Conservation (phyloP, 2,113 vertebrate genomes). For the Rhinolophus sinicus region DNA sequence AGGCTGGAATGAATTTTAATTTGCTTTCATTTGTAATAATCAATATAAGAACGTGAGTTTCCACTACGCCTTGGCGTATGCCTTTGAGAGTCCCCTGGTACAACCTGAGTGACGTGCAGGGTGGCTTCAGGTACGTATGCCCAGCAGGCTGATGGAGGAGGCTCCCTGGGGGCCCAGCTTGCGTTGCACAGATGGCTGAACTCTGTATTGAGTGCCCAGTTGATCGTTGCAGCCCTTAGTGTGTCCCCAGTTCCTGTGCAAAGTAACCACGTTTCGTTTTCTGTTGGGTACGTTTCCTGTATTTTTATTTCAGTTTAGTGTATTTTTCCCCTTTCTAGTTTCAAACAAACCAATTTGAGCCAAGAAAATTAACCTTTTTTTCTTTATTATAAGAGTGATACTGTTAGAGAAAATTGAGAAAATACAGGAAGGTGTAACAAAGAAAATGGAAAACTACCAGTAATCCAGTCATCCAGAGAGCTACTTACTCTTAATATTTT, state of each 20-base stretch:
- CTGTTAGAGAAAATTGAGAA: conserved; percentile 4
- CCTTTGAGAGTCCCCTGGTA: background rate
- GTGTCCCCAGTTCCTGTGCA: background rate
- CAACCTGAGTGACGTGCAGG: background rate
- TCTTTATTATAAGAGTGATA: background rate
- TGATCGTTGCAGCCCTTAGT: background rate
- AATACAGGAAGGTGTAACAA: conserved; percentile 2
- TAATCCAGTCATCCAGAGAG: background rate
- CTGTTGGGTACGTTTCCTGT: background rate
- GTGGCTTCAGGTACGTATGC: rapidly evolving
- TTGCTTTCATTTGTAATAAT: background rate
- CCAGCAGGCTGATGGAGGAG: background rate
- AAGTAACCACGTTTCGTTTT: background rate
- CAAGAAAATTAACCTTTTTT: background rate
- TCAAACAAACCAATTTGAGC: background rate
- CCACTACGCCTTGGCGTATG: background rate
- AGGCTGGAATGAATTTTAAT: background rate
- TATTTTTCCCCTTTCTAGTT: background rate
- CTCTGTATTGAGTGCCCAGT: rapidly evolving
- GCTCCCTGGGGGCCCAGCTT: background rate
- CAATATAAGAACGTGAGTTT: background rate
- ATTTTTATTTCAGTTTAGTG: background rate
- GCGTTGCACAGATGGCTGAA: background rate
- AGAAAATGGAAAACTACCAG: background rate
- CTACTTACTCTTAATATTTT: background rate